Evolutionary conservation across 2,888 invertebrate species (phyloP).

Genomic region (Neuroscelio doddi): DNA sequence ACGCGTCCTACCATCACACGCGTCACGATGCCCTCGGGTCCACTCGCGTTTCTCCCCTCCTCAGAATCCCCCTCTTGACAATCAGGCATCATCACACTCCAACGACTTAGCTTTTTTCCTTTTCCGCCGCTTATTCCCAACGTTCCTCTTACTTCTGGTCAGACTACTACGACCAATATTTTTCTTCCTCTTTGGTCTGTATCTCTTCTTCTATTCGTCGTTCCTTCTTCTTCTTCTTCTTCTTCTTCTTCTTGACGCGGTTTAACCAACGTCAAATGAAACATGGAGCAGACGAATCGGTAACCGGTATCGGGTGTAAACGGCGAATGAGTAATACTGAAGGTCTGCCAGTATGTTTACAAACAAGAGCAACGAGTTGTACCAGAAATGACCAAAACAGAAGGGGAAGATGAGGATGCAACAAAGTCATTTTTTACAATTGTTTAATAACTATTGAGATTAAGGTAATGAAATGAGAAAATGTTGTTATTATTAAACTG

Average conservation of each 20-base stretch:
- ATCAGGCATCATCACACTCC: slow-evolving; percentile 14
- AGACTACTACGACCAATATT: slow-evolving; percentile 28
- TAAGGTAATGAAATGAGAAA: not conserved
- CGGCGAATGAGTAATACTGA: slow-evolving; percentile 59
- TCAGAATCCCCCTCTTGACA: not conserved
- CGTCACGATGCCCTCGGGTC: slow-evolving; percentile 23
- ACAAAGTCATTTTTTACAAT: too few species aligned
- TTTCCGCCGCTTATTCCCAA: not conserved
- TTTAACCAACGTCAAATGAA: not conserved
- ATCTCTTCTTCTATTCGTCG: slow-evolving; percentile 4
- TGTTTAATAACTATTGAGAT: too few species aligned
- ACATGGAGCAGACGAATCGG: slow-evolving; percentile 23
- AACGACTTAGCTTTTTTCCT: slow-evolving; percentile 1
- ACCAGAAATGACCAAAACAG: too few species aligned
- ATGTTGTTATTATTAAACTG: too few species aligned
- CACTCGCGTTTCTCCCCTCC: slow-evolving; percentile 13
- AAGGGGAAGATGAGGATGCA: too few species aligned
- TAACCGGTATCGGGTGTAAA: slow-evolving; percentile 48
- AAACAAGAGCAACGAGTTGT: slow-evolving; percentile 61
- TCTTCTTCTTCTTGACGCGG: slow-evolving; percentile 8
- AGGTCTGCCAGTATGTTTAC: slow-evolving; percentile 61
- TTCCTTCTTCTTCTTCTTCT: slow-evolving; percentile 7
- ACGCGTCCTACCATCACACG: slow-evolving; percentile 11
- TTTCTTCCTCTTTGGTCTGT: slow-evolving; percentile 17
- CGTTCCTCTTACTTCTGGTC: slow-evolving; percentile 3